Conservation (phyloP, 1,140 invertebrate species). For the Pissodes strobi region DNA sequence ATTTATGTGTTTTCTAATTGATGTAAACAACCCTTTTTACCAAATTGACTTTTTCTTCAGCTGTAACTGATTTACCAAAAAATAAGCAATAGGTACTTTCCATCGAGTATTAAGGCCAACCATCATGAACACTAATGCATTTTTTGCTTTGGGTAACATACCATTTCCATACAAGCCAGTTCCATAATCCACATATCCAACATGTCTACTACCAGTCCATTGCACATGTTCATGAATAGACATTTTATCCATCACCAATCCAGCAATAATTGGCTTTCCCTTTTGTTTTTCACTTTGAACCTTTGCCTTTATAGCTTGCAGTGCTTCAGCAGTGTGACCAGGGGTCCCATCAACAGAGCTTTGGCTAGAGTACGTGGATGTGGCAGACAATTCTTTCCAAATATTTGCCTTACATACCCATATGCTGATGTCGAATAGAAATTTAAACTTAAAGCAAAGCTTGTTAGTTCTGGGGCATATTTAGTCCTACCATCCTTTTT, state of each 20-base stretch:
- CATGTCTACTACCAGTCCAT: conserved; percentile 30
- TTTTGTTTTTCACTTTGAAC: neutral
- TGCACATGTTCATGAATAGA: conserved; percentile 45
- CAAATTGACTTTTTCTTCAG: conserved; percentile 40
- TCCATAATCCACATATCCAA: conserved; percentile 47
- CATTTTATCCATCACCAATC: conserved; percentile 45
- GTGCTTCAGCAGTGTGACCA: conserved; percentile 24
- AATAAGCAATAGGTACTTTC: conserved; percentile 53
- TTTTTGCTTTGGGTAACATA: conserved; percentile 42
- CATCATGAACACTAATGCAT: conserved; percentile 51
- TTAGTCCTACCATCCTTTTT: too few relatives aligned
- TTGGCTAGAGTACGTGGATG: conserved; percentile 44
- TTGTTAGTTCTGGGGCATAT: too few relatives aligned
- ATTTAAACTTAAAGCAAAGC: too few relatives aligned
- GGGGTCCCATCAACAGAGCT: conserved; percentile 36
- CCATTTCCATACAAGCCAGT: conserved; percentile 37
- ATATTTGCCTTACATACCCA: conserved; percentile 48
- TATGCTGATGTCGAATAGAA: too few relatives aligned
- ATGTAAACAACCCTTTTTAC: conserved; percentile 42
- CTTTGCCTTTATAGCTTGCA: conserved; percentile 10
- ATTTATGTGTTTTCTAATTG: conserved; percentile 39
- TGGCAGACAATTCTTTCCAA: conserved; percentile 46
- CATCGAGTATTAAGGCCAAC: conserved; percentile 46
- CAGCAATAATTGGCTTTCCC: conserved; percentile 35
- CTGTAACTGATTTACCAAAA: conserved; percentile 42